Evolutionary conservation across 2,113 vertebrate species (phyloP).

Genomic region (Xyliphius kryptos): DNA sequence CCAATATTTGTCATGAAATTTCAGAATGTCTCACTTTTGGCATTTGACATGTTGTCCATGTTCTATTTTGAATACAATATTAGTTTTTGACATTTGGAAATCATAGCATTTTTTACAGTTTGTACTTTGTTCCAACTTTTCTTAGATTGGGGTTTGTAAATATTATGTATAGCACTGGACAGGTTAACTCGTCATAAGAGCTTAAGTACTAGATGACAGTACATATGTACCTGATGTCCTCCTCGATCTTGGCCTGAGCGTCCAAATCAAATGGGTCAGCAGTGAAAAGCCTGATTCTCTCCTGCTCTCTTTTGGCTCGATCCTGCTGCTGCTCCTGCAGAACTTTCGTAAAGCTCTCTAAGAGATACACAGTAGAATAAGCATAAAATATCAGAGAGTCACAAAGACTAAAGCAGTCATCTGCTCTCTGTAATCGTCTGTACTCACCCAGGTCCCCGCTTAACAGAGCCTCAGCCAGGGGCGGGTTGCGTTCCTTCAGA

Average conservation of each 20-base stretch:
- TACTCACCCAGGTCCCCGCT: constrained; percentile 90
- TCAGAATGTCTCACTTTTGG: no score
- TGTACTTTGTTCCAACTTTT: no score
- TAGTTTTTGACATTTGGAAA: no score
- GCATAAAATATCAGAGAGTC: not conserved
- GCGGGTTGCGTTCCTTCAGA: constrained; percentile 92
- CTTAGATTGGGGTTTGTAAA: no score
- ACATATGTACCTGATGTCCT: constrained; percentile 95
- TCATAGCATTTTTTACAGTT: no score
- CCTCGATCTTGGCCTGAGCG: constrained; percentile 98
- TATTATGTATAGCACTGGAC: no score
- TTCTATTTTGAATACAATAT: no score
- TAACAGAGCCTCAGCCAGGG: constrained; percentile 88
- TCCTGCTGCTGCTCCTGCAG: constrained; percentile 93
- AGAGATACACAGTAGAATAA: not conserved
- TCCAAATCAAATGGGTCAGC: constrained; percentile 96
- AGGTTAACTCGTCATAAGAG: no score
- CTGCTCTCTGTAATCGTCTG: not conserved
- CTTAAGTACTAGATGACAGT: no score
- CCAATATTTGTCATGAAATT: no score
- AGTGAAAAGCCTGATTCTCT: constrained; percentile 88
- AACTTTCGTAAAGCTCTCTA: constrained; percentile 92
- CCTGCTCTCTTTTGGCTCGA: constrained; percentile 85
- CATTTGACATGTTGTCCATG: no score
- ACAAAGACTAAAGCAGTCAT: not conserved